A percentile compares a stretch with the other conserved stretches of the same genome.
Evolutionary conservation across 2,797 vertebrate species (phyloP).

Genomic region (Morus bassanus): DNA sequence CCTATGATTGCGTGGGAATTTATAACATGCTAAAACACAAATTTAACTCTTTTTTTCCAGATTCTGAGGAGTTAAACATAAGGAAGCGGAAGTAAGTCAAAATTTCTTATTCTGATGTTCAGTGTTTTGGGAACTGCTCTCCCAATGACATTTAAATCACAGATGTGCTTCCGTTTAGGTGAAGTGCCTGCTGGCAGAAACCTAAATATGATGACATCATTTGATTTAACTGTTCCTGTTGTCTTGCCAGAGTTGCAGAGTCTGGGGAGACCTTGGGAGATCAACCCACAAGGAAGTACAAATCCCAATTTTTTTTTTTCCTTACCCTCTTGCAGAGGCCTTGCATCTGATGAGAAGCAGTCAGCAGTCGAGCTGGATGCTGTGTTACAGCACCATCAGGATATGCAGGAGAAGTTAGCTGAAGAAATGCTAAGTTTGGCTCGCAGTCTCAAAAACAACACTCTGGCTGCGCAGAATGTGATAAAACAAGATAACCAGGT

Average conservation of each 20-base stretch:
- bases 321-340: conserved; percentile 58
- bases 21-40: not conserved
- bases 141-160: not conserved
- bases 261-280: not conserved
- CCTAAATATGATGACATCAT: not conserved
- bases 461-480: conserved; percentile 91
- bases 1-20: not conserved
- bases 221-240: not conserved
- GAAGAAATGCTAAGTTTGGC: conserved; percentile 96
- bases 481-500: conserved; percentile 99
- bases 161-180: not conserved
- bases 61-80: conserved; percentile 44
- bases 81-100: conserved; percentile 76
- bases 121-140: not conserved
- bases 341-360: conserved; percentile 85
- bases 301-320: accelerated
- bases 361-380: conserved; percentile 89
- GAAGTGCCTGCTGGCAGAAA: not conserved
- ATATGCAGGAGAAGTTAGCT: conserved; percentile 93
- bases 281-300: not conserved
- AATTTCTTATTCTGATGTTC: not conserved
- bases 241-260: not conserved
- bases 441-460: conserved; percentile 94
- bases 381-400: conserved; percentile 90
- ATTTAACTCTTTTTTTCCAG: conserved; percentile 18